A percentile compares a stretch with the other conserved stretches of the same genome.
phyloP scores from a whole-genome alignment of 2,888 invertebrate species.

The Tetragnatha montana region DNA sequence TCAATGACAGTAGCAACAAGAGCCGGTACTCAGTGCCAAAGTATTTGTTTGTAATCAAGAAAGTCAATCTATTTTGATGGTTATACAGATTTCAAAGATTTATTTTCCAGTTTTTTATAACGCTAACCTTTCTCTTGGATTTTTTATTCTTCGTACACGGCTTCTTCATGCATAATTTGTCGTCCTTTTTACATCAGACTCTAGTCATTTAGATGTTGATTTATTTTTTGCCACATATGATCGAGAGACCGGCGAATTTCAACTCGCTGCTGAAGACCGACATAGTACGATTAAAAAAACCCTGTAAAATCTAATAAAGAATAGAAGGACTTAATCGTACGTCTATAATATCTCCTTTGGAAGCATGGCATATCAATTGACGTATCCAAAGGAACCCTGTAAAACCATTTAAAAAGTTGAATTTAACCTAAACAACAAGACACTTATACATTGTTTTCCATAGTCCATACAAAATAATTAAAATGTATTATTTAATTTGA shows the following conservation, averaged over 20 bases:
- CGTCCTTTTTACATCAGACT: not conserved
- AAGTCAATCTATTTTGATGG: constrained; percentile 43
- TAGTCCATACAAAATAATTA: too few species aligned
- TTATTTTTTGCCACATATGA: not conserved
- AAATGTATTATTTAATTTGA: too few species aligned
- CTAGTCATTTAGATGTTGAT: not conserved
- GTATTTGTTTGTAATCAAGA: constrained; percentile 44
- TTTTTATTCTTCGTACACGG: not conserved
- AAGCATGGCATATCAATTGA: too few species aligned
- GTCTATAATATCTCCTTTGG: too few species aligned
- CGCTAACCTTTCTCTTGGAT: not conserved
- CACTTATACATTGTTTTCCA: too few species aligned
- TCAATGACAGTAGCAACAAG: constrained; percentile 40
- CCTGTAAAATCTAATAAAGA: too few species aligned
- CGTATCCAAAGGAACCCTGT: too few species aligned
- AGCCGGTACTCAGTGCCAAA: constrained; percentile 56
- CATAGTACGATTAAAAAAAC: too few species aligned
- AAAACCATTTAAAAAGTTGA: too few species aligned
- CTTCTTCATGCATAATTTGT: not conserved
- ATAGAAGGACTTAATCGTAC: too few species aligned
- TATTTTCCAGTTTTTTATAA: constrained; percentile 32
- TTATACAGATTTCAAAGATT: constrained; percentile 33
- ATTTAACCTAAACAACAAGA: too few species aligned
- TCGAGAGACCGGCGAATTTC: not conserved
- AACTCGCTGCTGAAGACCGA: not conserved